These are phyloP conservation scores for Drosophila saltans DNA, from an alignment of 1,140 invertebrate species.

Conservation along the genomic window DNA sequence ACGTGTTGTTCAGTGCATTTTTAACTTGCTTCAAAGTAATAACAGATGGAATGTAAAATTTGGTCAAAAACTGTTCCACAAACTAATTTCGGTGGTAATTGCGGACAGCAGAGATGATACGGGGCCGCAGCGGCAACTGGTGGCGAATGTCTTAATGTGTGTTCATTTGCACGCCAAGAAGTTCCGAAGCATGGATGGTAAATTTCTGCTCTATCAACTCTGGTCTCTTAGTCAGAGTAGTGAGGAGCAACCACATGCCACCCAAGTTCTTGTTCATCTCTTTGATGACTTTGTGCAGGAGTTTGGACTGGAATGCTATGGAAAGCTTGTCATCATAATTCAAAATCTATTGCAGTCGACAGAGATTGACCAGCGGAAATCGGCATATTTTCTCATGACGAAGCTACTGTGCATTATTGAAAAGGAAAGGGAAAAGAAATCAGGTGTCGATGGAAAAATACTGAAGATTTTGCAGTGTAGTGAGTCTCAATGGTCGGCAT, in stretches of 20 bases:
- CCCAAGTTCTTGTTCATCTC: slow-evolving; percentile 57
- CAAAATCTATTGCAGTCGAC: slow-evolving; percentile 52
- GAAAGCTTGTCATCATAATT: slow-evolving; percentile 34
- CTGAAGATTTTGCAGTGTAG: slow-evolving; percentile 28
- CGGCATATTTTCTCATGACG: slow-evolving; percentile 59
- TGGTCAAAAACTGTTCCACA: slow-evolving; percentile 64
- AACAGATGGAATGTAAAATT: slow-evolving; percentile 60
- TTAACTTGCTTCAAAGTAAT: slow-evolving; percentile 58
- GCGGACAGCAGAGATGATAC: slow-evolving; percentile 36
- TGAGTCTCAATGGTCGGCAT: slow-evolving; percentile 55
- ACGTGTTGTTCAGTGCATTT: slow-evolving; percentile 58
- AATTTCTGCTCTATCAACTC: slow-evolving; percentile 60
- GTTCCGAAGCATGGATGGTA: slow-evolving; percentile 50
- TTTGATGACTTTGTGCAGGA: slow-evolving; percentile 57
- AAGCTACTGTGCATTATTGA: slow-evolving; percentile 39
- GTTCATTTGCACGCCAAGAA: slow-evolving; percentile 60
- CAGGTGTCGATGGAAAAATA: not conserved
- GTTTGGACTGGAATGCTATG: slow-evolving; percentile 38
- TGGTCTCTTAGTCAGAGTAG: slow-evolving; percentile 52
- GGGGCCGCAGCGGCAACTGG: slow-evolving; percentile 39
- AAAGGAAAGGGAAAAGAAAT: not conserved
- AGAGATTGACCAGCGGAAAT: slow-evolving; percentile 53
- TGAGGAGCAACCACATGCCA: slow-evolving; percentile 54
- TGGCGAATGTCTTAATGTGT: slow-evolving; percentile 64
- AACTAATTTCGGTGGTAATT: slow-evolving; percentile 53